phyloP scores from a whole-genome alignment of 2,113 vertebrate genomes.

The Sander lucioperca region DNA sequence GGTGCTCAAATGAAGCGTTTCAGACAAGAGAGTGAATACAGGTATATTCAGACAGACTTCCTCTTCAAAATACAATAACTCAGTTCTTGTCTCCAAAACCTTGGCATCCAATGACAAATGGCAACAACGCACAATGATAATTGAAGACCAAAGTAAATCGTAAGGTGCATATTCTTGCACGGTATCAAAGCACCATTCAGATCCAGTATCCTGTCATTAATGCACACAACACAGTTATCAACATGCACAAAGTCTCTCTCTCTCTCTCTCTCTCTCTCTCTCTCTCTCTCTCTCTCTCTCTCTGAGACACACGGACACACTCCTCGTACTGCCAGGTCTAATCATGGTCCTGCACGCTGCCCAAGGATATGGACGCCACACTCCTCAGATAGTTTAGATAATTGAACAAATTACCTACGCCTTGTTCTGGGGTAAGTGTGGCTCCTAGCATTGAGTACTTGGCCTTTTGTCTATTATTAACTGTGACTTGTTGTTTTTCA shows the following conservation, averaged over 20 bases:
- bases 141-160: background rate
- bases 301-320: conserved; percentile 35
- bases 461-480: conserved; percentile 66
- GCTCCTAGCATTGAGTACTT: conserved; percentile 67
- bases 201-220: conserved; percentile 14
- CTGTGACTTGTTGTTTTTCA: conserved; percentile 61
- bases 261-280: conserved; percentile 7
- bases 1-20: no score
- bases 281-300: background rate
- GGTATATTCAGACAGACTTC: no score
- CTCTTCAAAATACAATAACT: background rate
- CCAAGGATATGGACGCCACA: conserved; percentile 58
- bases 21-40: no score
- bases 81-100: background rate
- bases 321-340: conserved; percentile 49
- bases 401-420: conserved; percentile 79
- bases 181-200: conserved; percentile 12
- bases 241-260: background rate
- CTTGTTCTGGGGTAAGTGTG: conserved; percentile 65
- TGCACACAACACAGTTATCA: conserved; percentile 11
- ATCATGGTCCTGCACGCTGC: conserved; percentile 63
- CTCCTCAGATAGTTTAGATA: conserved; percentile 77
- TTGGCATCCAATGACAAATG: background rate
- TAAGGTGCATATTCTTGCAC: conserved; percentile 1
- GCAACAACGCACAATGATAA: background rate